These are phyloP conservation scores for Anthopleura xanthogrammica DNA, from an alignment of 92 coral and sea anemone species.

Conservation along the genomic window DNA sequence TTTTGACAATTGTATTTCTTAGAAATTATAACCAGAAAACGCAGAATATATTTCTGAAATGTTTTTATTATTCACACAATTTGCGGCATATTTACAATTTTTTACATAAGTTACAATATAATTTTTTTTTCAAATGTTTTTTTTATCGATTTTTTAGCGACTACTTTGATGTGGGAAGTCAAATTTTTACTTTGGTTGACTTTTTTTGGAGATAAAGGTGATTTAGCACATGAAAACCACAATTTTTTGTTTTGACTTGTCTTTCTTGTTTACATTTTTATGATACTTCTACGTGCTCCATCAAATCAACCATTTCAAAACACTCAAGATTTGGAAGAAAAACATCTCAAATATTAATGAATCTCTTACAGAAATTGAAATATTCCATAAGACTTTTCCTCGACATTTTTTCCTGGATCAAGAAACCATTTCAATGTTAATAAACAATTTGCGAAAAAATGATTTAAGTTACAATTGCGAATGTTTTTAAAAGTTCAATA, in stretches of 20 bases:
- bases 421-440: neutral
- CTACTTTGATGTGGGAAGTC: too few species aligned
- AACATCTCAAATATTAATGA: neutral
- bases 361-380: neutral
- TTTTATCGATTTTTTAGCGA: too few species aligned
- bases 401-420: neutral
- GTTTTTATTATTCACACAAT: too few species aligned
- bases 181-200: too few species aligned
- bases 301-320: neutral
- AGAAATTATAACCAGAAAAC: too few species aligned
- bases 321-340: neutral
- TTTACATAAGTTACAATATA: too few species aligned
- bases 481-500: too few species aligned
- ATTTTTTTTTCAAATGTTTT: neutral
- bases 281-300: neutral
- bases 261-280: neutral
- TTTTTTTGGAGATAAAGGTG: neutral
- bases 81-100: too few species aligned
- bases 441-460: neutral
- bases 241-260: neutral
- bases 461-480: too few species aligned
- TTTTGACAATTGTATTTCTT: too few species aligned
- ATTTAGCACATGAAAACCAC: neutral
- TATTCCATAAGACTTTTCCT: neutral
- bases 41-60: too few species aligned